These are phyloP conservation scores for Diabrotica balteata DNA, from an alignment of 2,888 invertebrate species.

Conservation along the genomic window DNA sequence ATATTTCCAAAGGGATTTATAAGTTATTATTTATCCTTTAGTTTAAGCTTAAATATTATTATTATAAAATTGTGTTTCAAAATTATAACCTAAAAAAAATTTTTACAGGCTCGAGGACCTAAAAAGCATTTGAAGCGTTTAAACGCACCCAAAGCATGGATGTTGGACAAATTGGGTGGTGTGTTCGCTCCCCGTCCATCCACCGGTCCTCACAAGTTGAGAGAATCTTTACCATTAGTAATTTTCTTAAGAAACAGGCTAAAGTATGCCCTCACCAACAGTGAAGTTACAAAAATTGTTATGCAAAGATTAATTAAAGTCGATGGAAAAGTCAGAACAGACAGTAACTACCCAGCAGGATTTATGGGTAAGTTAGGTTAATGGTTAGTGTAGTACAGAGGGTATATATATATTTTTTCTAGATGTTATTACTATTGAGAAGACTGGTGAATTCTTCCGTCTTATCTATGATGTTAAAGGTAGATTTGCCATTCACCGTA, in stretches of 20 bases:
- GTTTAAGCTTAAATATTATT: background rate
- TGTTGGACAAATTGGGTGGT: slow-evolving; percentile 99
- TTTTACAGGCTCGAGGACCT: slow-evolving; percentile 92
- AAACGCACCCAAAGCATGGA: slow-evolving; percentile 99
- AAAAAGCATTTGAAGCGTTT: slow-evolving; percentile 99
- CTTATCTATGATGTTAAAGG: slow-evolving; percentile 99
- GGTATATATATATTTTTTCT: slow-evolving; percentile 52
- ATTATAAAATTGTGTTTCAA: slow-evolving; percentile 7
- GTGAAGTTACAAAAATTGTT: slow-evolving; percentile 96
- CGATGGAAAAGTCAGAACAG: slow-evolving; percentile 97
- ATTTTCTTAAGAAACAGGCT: slow-evolving; percentile 97
- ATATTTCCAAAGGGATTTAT: too few relatives aligned
- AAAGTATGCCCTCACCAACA: slow-evolving; percentile 96
- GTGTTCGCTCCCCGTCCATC: slow-evolving; percentile 97
- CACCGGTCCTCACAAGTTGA: slow-evolving; percentile 96
- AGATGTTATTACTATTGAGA: slow-evolving; percentile 99
- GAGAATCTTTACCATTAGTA: slow-evolving; percentile 95
- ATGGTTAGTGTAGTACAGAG: background rate
- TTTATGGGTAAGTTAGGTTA: slow-evolving; percentile 88
- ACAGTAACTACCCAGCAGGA: slow-evolving; percentile 96
- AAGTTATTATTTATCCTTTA: too few relatives aligned
- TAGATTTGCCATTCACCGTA: slow-evolving; percentile 96
- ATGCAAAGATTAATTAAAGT: slow-evolving; percentile 98
- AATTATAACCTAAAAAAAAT: slow-evolving; percentile 35
- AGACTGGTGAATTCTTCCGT: slow-evolving; percentile 97